Evolutionary conservation across 2,113 vertebrate genomes (phyloP).

Genomic region (Entomyzon cyanotis): DNA sequence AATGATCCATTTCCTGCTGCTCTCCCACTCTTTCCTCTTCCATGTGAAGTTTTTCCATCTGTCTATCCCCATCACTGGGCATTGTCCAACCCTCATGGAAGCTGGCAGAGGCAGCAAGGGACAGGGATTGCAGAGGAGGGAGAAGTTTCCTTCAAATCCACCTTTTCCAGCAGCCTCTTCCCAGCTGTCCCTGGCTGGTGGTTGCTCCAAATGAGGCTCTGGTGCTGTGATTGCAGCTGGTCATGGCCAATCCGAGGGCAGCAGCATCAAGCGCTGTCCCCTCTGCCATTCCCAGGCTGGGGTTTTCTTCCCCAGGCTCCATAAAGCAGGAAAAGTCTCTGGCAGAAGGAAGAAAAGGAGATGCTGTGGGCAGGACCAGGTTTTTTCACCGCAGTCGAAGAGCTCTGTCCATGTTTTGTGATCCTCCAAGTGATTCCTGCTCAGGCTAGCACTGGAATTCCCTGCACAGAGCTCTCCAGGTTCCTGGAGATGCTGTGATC

Average conservation of each 20-base stretch:
- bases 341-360: neutral
- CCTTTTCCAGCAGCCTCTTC: neutral
- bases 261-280: neutral
- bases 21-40: neutral
- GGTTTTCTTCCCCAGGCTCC: neutral
- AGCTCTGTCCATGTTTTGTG: neutral
- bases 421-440: neutral
- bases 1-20: neutral
- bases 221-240: neutral
- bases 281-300: neutral
- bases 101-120: neutral
- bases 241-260: neutral
- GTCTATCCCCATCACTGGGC: neutral
- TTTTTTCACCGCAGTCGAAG: neutral
- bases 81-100: neutral
- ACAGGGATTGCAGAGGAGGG: fast-evolving
- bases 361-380: neutral
- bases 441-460: neutral
- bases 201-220: neutral
- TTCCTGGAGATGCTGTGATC: neutral
- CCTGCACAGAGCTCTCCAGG: neutral
- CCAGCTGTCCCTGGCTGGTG: neutral
- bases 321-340: neutral
- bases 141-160: neutral
- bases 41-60: neutral